Evolutionary conservation across 2,888 invertebrate species (phyloP).

Genomic region (Pseudococcus jackbeardsleyi): DNA sequence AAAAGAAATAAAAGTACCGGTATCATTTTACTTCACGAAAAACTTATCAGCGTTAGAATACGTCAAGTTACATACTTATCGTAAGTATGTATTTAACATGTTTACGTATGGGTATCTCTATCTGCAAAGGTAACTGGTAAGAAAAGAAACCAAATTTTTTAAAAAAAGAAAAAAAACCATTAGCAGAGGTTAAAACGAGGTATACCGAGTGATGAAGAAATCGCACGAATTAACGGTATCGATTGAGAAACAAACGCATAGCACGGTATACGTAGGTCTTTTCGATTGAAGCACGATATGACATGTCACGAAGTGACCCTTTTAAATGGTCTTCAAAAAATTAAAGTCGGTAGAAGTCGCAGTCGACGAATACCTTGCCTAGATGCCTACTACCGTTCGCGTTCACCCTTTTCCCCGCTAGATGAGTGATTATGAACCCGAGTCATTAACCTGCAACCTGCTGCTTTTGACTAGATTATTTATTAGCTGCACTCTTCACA

Average conservation of each 20-base stretch:
- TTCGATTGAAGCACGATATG: slow-evolving; percentile 17
- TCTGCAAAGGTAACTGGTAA: neutral
- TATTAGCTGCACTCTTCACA: slow-evolving; percentile 18
- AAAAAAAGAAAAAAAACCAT: neutral
- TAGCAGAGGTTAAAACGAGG: neutral
- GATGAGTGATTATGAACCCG: slow-evolving; percentile 35
- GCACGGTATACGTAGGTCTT: neutral
- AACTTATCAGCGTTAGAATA: too few relatives aligned
- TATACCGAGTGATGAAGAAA: neutral
- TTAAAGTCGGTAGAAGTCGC: neutral
- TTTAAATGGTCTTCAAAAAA: slow-evolving; percentile 41
- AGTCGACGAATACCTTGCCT: neutral
- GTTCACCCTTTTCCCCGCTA: neutral
- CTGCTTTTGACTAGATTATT: slow-evolving; percentile 52
- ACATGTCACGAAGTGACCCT: slow-evolving; percentile 36
- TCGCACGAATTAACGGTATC: slow-evolving; percentile 38
- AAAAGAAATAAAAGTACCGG: too few relatives aligned
- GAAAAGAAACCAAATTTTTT: neutral
- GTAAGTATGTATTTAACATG: too few relatives aligned
- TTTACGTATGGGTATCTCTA: neutral
- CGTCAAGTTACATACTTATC: too few relatives aligned
- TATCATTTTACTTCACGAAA: too few relatives aligned
- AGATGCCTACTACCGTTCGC: neutral
- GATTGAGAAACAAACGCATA: slow-evolving; percentile 21
- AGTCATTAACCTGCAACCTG: slow-evolving; percentile 59